phyloP scores from a whole-genome alignment of 2,113 vertebrate species.

The Cygnus atratus region DNA sequence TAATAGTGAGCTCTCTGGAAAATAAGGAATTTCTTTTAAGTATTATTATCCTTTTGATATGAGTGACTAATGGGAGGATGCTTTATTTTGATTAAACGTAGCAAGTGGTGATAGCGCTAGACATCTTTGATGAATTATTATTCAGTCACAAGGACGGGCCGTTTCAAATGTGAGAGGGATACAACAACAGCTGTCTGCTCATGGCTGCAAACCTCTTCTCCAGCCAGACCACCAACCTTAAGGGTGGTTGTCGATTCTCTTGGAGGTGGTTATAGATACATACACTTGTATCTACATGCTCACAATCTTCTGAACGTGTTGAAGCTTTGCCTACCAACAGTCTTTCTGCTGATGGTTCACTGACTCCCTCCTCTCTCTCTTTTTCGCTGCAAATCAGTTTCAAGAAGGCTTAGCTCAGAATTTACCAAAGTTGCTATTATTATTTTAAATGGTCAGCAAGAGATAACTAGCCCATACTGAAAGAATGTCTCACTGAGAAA shows the following conservation, averaged over 20 bases:
- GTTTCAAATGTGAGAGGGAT: neutral
- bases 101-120: neutral
- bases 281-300: neutral
- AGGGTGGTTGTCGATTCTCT: too few species aligned
- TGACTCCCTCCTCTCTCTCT: neutral
- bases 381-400: neutral
- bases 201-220: too few species aligned
- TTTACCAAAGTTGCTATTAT: neutral
- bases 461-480: neutral
- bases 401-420: neutral
- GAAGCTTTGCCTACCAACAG: neutral
- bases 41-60: neutral
- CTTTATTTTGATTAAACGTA: neutral
- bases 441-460: neutral
- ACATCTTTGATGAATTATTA: neutral
- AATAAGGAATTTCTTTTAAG: neutral
- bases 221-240: too few species aligned
- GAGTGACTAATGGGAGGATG: neutral
- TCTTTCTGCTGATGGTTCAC: neutral
- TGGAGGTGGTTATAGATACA: too few species aligned
- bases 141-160: neutral
- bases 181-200: too few species aligned
- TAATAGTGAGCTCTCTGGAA: neutral
- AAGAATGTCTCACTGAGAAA: neutral
- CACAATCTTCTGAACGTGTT: neutral